These are phyloP conservation scores for Centruroides sculpturatus DNA, from an alignment of 1,140 invertebrate genomes.

Conservation along the genomic window DNA sequence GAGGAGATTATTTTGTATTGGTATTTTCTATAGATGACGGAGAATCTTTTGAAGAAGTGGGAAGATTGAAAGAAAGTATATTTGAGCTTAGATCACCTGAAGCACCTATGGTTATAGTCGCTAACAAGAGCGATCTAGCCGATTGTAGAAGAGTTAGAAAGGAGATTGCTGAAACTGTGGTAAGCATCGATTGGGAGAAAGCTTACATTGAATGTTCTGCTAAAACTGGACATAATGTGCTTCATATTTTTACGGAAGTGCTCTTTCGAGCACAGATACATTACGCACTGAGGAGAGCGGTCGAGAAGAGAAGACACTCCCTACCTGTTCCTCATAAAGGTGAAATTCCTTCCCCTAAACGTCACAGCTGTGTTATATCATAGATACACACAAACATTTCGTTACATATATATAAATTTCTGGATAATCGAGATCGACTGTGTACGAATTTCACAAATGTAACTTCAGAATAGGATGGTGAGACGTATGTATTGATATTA, in stretches of 20 bases:
- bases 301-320: constrained; percentile 11
- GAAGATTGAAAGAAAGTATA: constrained; percentile 61
- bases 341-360: background rate
- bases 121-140: constrained; percentile 69
- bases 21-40: constrained; percentile 16
- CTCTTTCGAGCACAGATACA: constrained; percentile 73
- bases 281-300: constrained; percentile 49
- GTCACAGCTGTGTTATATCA: constrained; percentile 15
- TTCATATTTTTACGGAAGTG: constrained; percentile 50
- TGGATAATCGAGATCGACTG: too few species aligned
- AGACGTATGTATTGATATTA: too few species aligned
- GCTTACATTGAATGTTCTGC: constrained; percentile 78
- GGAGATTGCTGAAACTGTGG: constrained; percentile 63
- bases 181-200: constrained; percentile 74
- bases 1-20: constrained; percentile 40
- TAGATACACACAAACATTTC: background rate
- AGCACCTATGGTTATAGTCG: constrained; percentile 72
- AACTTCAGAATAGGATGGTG: too few species aligned
- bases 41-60: constrained; percentile 23
- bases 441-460: too few species aligned
- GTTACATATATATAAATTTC: too few species aligned
- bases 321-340: constrained; percentile 4
- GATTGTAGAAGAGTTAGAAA: constrained; percentile 20
- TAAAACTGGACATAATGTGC: constrained; percentile 57
- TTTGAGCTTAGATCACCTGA: constrained; percentile 54